Conservation (phyloP, 2,113 vertebrate genomes). For the Heliornis fulica region DNA sequence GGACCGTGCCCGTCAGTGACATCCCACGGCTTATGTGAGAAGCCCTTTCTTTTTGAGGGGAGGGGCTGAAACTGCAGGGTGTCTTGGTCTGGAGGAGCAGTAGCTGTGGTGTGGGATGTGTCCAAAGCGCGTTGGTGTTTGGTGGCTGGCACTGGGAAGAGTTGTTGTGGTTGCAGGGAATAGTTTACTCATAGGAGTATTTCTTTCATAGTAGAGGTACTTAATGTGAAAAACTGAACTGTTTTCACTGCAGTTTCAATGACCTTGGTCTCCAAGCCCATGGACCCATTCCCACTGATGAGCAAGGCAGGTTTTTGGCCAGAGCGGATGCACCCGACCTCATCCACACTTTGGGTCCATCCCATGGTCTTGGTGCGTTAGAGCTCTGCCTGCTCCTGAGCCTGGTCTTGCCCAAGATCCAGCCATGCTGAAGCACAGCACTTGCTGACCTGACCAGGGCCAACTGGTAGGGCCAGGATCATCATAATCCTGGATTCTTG, state of each 20-base stretch:
- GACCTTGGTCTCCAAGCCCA: background rate
- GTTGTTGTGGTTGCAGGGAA: accelerated
- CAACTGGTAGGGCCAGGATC: background rate
- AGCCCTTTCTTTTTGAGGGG: background rate
- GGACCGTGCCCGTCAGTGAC: conserved; percentile 95
- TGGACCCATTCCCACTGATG: background rate
- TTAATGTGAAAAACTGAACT: background rate
- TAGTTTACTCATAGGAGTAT: background rate
- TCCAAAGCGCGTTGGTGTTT: accelerated
- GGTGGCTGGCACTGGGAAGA: background rate
- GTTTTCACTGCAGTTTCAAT: background rate
- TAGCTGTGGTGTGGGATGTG: background rate
- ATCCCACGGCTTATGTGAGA: conserved; percentile 97
- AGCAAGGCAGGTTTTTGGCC: background rate
- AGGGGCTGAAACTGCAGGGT: accelerated
- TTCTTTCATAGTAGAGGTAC: background rate
- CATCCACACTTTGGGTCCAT: background rate
- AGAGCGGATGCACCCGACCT: background rate
- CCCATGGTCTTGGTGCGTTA: background rate
- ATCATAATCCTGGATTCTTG: background rate
- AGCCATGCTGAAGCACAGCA: background rate
- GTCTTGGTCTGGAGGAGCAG: background rate
- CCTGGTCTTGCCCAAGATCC: background rate
- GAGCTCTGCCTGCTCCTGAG: background rate
- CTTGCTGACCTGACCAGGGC: background rate